Evolutionary conservation across 2,113 vertebrate genomes (phyloP).

Genomic region (Neolamprologus cancellatus): DNA sequence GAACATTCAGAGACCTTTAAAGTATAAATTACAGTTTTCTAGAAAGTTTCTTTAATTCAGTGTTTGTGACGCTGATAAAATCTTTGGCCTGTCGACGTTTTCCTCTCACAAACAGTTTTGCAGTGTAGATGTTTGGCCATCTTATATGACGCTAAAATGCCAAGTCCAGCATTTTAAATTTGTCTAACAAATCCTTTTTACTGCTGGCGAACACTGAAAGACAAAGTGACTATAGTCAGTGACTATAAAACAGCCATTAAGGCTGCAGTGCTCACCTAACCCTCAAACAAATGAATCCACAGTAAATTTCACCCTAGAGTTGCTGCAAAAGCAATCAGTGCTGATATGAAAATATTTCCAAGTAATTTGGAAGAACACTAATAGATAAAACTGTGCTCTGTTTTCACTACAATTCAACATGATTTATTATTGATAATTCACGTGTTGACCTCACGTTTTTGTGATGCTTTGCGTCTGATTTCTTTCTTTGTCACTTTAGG

Average conservation of each 20-base stretch:
- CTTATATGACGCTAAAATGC: not conserved
- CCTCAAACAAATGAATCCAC: not conserved
- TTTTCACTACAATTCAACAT: not conserved
- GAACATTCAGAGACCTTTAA: not conserved
- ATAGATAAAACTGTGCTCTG: not conserved
- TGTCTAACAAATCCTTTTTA: not conserved
- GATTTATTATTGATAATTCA: fast-evolving
- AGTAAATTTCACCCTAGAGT: fast-evolving
- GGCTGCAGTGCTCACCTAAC: fast-evolving
- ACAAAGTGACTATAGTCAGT: not conserved
- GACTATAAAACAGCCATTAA: fast-evolving
- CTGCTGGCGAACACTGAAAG: not conserved
- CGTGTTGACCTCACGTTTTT: not conserved
- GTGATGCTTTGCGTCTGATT: not conserved
- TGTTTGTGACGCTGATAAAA: not conserved
- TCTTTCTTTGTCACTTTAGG: not conserved
- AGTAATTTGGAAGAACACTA: not conserved
- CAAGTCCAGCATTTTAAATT: not conserved
- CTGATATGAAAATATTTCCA: not conserved
- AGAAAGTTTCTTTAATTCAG: not conserved
- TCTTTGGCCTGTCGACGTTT: fast-evolving
- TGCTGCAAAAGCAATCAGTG: not conserved
- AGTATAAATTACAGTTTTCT: fast-evolving
- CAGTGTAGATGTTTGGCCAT: fast-evolving
- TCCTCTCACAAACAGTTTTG: not conserved